Percentiles rank a stretch among this genome's conserved stretches.
Conservation (phyloP, 2,888 invertebrate species). For the Diadegma fenestrale region DNA sequence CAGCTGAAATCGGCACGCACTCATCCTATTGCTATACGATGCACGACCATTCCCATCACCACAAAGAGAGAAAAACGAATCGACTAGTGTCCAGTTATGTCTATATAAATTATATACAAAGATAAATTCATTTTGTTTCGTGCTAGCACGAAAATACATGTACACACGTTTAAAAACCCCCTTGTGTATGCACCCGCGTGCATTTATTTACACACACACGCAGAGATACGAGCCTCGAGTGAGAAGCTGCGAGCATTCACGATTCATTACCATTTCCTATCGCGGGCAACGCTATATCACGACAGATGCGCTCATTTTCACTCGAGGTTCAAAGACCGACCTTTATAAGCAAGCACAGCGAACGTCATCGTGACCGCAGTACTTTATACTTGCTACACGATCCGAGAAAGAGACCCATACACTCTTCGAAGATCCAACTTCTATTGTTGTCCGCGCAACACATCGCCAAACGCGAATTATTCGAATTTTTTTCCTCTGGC, state of each 20-base stretch:
- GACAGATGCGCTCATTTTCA: conserved; percentile 73
- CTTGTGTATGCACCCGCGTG: conserved; percentile 5
- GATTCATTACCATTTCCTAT: conserved; percentile 70
- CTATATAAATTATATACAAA: conserved; percentile 21
- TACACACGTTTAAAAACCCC: background rate
- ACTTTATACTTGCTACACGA: conserved; percentile 19
- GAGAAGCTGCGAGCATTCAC: conserved; percentile 66
- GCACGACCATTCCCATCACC: background rate
- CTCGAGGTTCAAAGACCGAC: conserved; percentile 72
- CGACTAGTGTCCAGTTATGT: background rate
- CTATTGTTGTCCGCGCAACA: background rate
- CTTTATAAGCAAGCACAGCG: conserved; percentile 62
- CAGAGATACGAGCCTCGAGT: conserved; percentile 1
- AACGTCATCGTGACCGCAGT: conserved; percentile 55
- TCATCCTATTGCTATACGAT: conserved; percentile 31
- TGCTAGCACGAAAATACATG: background rate
- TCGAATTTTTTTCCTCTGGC: background rate
- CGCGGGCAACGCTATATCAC: conserved; percentile 60
- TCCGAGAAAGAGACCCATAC: conserved; percentile 17
- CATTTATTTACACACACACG: conserved; percentile 7
- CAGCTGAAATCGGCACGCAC: conserved; percentile 67
- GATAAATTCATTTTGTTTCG: background rate
- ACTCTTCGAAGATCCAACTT: conserved; percentile 49
- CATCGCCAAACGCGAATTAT: conserved; percentile 6
- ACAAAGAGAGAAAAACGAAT: background rate